phyloP scores from a whole-genome alignment of 2,113 vertebrate genomes.

The Nanorana parkeri region DNA sequence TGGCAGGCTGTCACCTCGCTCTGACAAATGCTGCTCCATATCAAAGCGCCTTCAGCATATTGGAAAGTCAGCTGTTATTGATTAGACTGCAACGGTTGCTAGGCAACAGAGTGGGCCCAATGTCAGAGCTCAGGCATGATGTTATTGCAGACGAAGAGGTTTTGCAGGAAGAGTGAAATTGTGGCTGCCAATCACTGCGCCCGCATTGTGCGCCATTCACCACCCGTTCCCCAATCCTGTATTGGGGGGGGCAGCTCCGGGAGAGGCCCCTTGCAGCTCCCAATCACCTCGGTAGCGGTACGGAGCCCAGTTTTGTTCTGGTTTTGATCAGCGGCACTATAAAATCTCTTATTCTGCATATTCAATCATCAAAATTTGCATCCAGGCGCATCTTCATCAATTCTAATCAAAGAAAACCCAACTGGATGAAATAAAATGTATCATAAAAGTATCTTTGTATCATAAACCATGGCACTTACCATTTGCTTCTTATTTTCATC shows the following conservation, averaged over 20 bases:
- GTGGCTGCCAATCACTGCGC: neutral
- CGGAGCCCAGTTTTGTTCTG: too few relatives aligned
- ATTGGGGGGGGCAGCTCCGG: neutral
- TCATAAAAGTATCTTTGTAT: too few relatives aligned
- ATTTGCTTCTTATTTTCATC: too few relatives aligned
- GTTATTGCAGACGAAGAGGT: constrained; percentile 9
- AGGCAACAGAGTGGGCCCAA: constrained; percentile 19
- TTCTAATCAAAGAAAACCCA: too few relatives aligned
- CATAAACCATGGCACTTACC: too few relatives aligned
- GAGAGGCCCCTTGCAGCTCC: neutral
- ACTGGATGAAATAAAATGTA: too few relatives aligned
- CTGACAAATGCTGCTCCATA: neutral
- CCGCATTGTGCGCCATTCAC: neutral
- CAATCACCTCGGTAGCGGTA: too few relatives aligned
- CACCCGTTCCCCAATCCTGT: neutral
- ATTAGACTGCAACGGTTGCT: constrained; percentile 29
- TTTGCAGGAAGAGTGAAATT: neutral
- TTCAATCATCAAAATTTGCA: too few relatives aligned
- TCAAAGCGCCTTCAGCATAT: constrained; percentile 18
- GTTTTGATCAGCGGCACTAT: too few relatives aligned
- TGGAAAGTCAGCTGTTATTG: constrained; percentile 18
- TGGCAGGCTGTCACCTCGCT: neutral
- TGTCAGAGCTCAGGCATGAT: constrained; percentile 21
- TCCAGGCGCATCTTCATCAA: too few relatives aligned
- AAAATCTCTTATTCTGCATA: too few relatives aligned